Conservation (phyloP, 1,140 invertebrate species). For the Leptopilina boulardi region DNA sequence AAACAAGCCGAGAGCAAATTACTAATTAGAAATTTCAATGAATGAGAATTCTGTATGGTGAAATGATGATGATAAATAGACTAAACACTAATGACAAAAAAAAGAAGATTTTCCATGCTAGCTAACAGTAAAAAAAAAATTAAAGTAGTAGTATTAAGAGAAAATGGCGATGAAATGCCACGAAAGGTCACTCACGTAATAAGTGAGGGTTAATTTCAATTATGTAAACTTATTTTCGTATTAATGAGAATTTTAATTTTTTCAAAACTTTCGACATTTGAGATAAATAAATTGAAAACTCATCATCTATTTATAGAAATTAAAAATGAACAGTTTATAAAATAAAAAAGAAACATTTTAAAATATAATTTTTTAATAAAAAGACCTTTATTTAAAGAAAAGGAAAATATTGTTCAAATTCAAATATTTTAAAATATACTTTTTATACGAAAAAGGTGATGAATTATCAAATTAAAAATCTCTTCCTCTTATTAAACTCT, state of each 20-base stretch:
- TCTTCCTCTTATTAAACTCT: no score
- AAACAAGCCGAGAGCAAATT: not conserved
- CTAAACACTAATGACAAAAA: conserved; percentile 44
- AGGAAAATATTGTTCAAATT: no score
- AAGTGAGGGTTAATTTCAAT: conserved; percentile 55
- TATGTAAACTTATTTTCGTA: not conserved
- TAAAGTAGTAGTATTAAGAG: conserved; percentile 40
- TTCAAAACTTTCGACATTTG: not conserved
- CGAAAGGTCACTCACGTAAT: conserved; percentile 72
- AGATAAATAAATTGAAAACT: not conserved
- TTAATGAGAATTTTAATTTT: not conserved
- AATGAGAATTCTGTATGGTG: not conserved
- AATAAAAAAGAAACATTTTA: no score
- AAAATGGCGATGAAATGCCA: conserved; percentile 67
- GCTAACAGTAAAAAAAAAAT: conserved; percentile 47
- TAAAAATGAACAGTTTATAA: no score
- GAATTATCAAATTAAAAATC: no score
- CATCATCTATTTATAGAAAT: not conserved
- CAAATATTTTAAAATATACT: no score
- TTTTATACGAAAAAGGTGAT: no score
- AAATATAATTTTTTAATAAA: no score
- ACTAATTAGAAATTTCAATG: not conserved
- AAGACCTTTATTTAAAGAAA: no score
- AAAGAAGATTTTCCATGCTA: conserved; percentile 46
- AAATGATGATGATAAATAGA: conserved; percentile 31